A percentile compares a stretch with the other conserved stretches of the same genome.
Conservation (phyloP, 2,113 vertebrate species). For the Anser brachyrhynchus region DNA sequence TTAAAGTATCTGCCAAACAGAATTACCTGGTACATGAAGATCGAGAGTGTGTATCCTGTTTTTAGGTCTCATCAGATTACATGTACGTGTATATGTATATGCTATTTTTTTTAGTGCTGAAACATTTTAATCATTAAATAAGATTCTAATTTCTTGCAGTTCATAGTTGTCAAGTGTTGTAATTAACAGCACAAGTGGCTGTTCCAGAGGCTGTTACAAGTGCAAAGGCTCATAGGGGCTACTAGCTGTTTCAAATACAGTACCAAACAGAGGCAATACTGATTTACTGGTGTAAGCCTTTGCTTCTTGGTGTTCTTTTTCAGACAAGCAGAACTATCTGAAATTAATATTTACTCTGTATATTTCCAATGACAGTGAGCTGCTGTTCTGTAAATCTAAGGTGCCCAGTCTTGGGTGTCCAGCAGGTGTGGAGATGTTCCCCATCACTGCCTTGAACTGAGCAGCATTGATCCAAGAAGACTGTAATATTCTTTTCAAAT, state of each 20-base stretch:
- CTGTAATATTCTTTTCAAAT: neutral
- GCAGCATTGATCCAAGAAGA: neutral
- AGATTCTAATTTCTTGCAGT: neutral
- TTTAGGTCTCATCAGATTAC: neutral
- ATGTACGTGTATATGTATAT: rapidly evolving
- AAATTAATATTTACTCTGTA: neutral
- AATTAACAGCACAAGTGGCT: neutral
- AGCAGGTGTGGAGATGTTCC: neutral
- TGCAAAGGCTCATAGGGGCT: rapidly evolving
- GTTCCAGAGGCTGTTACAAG: neutral
- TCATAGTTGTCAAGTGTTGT: neutral
- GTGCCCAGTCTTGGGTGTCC: neutral
- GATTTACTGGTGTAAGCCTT: neutral
- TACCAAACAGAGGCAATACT: neutral
- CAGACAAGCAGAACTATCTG: neutral
- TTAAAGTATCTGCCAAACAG: neutral
- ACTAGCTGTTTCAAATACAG: neutral
- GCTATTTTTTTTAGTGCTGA: neutral
- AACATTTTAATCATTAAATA: neutral
- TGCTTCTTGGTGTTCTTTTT: neutral
- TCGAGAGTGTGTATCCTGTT: neutral
- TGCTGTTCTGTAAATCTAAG: neutral
- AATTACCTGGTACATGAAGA: neutral
- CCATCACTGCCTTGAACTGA: neutral
- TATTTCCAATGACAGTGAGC: neutral